Base-by-base conservation (phyloP, 1,140 invertebrate genomes). In the Marisa cornuarietis region DNA sequence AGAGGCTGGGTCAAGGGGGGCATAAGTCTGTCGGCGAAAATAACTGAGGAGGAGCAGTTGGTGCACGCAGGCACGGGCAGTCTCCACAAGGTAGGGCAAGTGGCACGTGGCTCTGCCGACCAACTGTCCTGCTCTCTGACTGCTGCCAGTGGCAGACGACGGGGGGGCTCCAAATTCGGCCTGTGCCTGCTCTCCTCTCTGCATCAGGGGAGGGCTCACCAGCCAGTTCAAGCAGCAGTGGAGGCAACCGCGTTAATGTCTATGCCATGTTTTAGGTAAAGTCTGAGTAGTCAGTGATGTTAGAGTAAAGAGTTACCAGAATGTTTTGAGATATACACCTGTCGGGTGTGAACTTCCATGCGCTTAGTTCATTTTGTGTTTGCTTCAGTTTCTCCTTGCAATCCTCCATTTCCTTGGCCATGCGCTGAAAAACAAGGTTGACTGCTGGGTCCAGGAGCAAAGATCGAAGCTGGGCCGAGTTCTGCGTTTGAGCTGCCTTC, bases 281-380 rank as follows among this genome's bases (percentile, higher is more conserved):
- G 76, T 77, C 65, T 68, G 65, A 68, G 65, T 68, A 68, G 65
- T 68, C 76, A 77, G 51, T 77, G 76, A 77, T 77, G 76, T 65
- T 65, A 77, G 76, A 77, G 76, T 77, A 77, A 77, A 77, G 65
- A 68, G 76, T 77, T 77, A 77, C 76, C 76, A 77, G 76, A 77
- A 31, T 68, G 74, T 42, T 82, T 81, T 79, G 54, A 78, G 81
- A 88, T 88, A 88, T 83, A 84, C 90, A 95, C 94, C 96, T 98
- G 92, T 99, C 98, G 54, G 98, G 96, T 26, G 97, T 99, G 90
- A 99, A 99, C 92, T 99, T 99, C 98, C 98, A 99, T 2, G 98
- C 98, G 81, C 95, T 96, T 49, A 99, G 92, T 93, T 99, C 98
- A 92, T 98, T 98, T 92, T 99, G 97, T 49, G 97, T 98, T 92